A percentile compares a stretch with the other conserved stretches of the same genome.
Conservation (phyloP, 2,797 vertebrate species). For the Helicolenus hilgendorfi region DNA sequence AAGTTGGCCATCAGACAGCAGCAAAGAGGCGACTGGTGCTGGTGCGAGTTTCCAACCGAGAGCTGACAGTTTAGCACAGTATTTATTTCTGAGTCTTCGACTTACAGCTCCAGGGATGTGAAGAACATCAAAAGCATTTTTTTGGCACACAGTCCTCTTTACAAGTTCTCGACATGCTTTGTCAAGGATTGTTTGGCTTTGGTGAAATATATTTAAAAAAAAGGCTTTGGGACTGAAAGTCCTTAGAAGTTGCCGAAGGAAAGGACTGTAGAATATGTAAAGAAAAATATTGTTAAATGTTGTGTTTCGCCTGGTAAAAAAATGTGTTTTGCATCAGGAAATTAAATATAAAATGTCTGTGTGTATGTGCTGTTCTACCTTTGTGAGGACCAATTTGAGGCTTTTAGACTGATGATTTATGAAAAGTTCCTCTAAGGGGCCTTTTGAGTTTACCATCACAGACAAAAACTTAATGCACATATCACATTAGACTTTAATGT, state of each 20-base stretch:
- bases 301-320: neutral
- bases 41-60: conserved; percentile 21
- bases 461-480: neutral
- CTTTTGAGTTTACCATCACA: neutral
- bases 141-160: conserved; percentile 11
- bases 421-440: neutral
- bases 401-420: neutral
- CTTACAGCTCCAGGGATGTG: conserved; percentile 24
- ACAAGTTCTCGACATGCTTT: conserved; percentile 46
- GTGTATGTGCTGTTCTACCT: neutral
- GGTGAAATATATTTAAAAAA: neutral
- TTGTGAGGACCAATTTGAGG: neutral
- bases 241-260: conserved; percentile 11
- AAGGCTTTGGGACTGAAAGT: neutral
- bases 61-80: conserved; percentile 28
- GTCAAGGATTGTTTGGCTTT: conserved; percentile 37
- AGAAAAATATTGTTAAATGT: neutral
- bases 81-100: conserved; percentile 31
- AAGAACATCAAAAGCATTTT: conserved; percentile 35
- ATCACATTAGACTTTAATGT: neutral
- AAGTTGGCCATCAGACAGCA: conserved; percentile 22
- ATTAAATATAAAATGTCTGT: neutral
- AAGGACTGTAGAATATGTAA: neutral
- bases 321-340: neutral
- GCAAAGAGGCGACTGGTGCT: conserved; percentile 9